A percentile compares a stretch with the other conserved stretches of the same genome.
Conservation (phyloP, 2,888 invertebrate genomes). For the Globia sparganii region DNA sequence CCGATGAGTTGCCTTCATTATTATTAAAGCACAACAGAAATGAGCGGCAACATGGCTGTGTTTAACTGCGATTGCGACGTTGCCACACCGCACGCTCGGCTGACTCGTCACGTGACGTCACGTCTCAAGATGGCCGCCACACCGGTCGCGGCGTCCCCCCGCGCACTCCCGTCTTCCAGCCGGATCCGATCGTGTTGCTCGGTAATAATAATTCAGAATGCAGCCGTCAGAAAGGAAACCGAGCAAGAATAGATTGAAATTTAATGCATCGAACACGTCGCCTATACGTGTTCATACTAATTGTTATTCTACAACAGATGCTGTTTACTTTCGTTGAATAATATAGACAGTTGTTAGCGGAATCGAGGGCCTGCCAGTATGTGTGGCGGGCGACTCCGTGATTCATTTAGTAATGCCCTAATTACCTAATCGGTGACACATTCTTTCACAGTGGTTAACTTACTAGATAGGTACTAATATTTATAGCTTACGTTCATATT, state of each 20-base stretch:
- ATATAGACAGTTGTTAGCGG: conserved; percentile 80
- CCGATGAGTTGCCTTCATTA: conserved; percentile 82
- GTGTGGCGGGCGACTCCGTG: conserved; percentile 73
- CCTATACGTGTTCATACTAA: conserved; percentile 82
- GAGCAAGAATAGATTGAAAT: conserved; percentile 89
- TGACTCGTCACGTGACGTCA: conserved; percentile 91
- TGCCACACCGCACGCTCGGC: conserved; percentile 87
- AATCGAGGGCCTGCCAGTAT: conserved; percentile 77
- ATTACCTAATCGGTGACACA: conserved; percentile 65
- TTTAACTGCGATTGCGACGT: conserved; percentile 80
- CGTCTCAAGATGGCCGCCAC: conserved; percentile 90
- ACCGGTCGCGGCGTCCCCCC: conserved; percentile 83
- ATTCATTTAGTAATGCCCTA: conserved; percentile 76
- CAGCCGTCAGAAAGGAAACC: conserved; percentile 88
- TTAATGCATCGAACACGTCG: conserved; percentile 86
- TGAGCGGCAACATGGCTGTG: conserved; percentile 83
- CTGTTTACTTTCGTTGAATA: conserved; percentile 89
- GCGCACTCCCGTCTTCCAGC: conserved; percentile 84
- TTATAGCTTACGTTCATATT: conserved; percentile 22
- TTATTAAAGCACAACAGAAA: conserved; percentile 85
- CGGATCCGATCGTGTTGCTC: conserved; percentile 85
- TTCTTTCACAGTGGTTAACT: conserved; percentile 44
- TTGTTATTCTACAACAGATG: conserved; percentile 87
- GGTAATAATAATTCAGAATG: conserved; percentile 88
- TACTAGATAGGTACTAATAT: conserved; percentile 9